phyloP scores from a whole-genome alignment of 2,888 invertebrate genomes.

The Yponomeuta cagnagella region DNA sequence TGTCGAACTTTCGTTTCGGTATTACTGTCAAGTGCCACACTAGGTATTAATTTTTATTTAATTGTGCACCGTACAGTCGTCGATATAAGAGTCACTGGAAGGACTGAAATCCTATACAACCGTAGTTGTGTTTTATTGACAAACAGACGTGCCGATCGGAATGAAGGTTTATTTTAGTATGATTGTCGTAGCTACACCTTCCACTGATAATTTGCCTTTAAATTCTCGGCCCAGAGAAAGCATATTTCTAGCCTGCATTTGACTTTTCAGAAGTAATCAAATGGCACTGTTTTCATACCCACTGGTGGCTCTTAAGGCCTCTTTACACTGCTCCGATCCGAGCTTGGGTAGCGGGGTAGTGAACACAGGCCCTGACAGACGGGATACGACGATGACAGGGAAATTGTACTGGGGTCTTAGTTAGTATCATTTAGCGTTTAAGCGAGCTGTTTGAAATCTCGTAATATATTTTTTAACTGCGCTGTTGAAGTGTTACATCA shows the following conservation, averaged over 20 bases:
- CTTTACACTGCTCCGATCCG: slow-evolving; percentile 20
- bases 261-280: too few species aligned
- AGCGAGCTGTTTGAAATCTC: slow-evolving; percentile 74
- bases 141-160: too few species aligned
- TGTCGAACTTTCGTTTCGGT: slow-evolving; percentile 23
- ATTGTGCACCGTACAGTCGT: slow-evolving; percentile 34
- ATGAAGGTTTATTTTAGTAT: too few species aligned
- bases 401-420: slow-evolving; percentile 58
- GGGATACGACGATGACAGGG: slow-evolving; percentile 43
- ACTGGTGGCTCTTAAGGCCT: slow-evolving; percentile 5
- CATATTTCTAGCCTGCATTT: too few species aligned
- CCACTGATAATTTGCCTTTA: too few species aligned
- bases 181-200: too few species aligned
- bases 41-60: slow-evolving; percentile 57
- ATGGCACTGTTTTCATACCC: too few species aligned
- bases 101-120: too few species aligned
- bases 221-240: too few species aligned
- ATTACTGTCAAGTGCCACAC: slow-evolving; percentile 59
- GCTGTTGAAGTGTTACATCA: slow-evolving; percentile 52
- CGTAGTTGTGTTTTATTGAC: too few species aligned
- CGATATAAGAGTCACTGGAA: slow-evolving; percentile 19
- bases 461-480: slow-evolving; percentile 67
- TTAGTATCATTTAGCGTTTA: slow-evolving; percentile 54
- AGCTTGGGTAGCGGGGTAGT: slow-evolving; percentile 31
- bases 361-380: background rate